Evolutionary conservation across 2,113 vertebrate species (phyloP).

Genomic region (Sapayoa aenigma): DNA sequence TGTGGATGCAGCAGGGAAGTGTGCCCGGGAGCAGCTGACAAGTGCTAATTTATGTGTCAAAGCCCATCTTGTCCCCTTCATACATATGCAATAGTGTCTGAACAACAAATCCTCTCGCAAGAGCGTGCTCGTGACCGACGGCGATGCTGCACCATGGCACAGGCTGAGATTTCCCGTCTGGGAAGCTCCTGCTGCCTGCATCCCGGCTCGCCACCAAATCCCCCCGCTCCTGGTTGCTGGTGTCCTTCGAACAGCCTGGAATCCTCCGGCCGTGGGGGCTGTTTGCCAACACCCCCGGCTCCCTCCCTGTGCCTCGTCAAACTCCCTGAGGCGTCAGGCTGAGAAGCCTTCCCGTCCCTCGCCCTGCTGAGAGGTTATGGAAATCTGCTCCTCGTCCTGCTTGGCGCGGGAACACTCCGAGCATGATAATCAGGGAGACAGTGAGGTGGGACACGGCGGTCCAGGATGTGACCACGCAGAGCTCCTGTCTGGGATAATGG

Average conservation of each 20-base stretch:
- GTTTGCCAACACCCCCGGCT: neutral
- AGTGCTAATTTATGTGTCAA: conserved; percentile 72
- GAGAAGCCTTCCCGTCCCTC: neutral
- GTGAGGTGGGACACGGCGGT: conserved; percentile 7
- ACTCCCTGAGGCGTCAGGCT: neutral
- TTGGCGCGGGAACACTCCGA: neutral
- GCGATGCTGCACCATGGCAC: neutral
- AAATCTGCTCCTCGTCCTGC: neutral
- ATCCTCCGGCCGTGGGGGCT: rapidly evolving
- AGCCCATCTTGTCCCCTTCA: conserved; percentile 68
- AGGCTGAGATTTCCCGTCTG: neutral
- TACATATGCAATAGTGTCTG: conserved; percentile 56
- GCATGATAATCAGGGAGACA: conserved; percentile 34
- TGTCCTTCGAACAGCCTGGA: rapidly evolving
- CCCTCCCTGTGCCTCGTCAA: neutral
- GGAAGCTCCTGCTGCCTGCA: neutral
- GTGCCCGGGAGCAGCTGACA: conserved; percentile 64
- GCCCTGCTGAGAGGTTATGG: conserved; percentile 1
- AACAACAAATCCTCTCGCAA: neutral
- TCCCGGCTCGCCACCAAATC: neutral
- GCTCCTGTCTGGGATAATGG: conserved; percentile 29
- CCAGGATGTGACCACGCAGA: neutral
- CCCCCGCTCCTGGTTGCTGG: neutral
- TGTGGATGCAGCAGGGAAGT: conserved; percentile 44
- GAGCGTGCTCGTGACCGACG: neutral